phyloP scores from a whole-genome alignment of 2,797 vertebrate genomes.

The Rhynchonycteris naso region DNA sequence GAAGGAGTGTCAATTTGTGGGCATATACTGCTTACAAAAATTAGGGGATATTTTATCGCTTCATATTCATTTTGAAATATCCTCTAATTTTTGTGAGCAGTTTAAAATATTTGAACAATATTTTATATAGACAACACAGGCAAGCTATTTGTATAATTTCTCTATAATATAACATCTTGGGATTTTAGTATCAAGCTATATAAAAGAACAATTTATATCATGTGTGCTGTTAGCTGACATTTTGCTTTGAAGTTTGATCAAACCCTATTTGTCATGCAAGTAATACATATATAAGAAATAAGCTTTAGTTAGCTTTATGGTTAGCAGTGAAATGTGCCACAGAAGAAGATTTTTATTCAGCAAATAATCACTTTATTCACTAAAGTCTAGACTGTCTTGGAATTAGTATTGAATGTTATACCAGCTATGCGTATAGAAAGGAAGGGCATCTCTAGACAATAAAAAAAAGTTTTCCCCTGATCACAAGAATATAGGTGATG shows the following conservation, averaged over 20 bases:
- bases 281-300: not conserved
- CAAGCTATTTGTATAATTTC: not conserved
- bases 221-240: not conserved
- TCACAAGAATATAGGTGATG: not conserved
- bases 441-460: not conserved
- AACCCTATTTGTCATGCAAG: not conserved
- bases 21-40: not conserved
- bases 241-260: conserved; percentile 44
- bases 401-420: not conserved
- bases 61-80: too few species aligned
- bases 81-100: too few species aligned
- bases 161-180: not conserved
- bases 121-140: conserved; percentile 18
- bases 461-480: not conserved
- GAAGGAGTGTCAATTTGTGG: not conserved
- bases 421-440: not conserved
- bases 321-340: not conserved
- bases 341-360: not conserved
- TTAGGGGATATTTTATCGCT: too few species aligned
- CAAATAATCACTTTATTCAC: not conserved
- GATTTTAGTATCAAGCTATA: not conserved
- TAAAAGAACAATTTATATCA: not conserved
- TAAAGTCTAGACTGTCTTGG: not conserved
- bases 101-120: too few species aligned
- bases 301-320: not conserved